Evolutionary conservation across 2,797 vertebrate species (phyloP).

Genomic region (Calcarius lapponicus): DNA sequence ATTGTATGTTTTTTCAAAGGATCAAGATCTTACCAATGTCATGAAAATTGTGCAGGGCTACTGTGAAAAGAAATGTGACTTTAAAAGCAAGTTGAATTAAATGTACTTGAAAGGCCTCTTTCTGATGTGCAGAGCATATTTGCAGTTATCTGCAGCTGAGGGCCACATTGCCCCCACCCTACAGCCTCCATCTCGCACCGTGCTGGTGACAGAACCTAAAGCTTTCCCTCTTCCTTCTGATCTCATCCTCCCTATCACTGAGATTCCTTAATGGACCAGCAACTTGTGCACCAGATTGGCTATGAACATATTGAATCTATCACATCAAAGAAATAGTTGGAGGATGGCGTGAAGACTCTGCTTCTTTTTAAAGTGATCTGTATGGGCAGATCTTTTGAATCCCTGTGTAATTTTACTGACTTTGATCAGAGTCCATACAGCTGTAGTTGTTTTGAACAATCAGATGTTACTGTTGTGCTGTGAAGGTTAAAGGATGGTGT

Average conservation of each 20-base stretch:
- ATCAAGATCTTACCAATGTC: fast-evolving
- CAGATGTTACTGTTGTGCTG: neutral
- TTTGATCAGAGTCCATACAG: conserved; percentile 39
- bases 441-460: conserved; percentile 36
- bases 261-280: conserved; percentile 8
- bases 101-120: neutral
- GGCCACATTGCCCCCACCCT: neutral
- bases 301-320: conserved; percentile 39
- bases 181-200: neutral
- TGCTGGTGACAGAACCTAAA: neutral
- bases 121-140: neutral
- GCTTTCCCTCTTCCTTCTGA: neutral
- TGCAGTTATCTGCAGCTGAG: conserved; percentile 14
- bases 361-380: conserved; percentile 10
- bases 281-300: conserved; percentile 20
- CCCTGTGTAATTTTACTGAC: neutral
- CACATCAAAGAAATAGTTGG: conserved; percentile 55
- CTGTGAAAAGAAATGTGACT: neutral
- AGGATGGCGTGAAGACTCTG: conserved; percentile 29
- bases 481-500: neutral
- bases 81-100: neutral
- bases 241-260: neutral
- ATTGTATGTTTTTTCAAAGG: neutral
- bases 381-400: conserved; percentile 16
- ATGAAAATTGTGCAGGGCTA: neutral